Conservation (phyloP, 2,888 invertebrate genomes). For the Folsomia manolachei region DNA sequence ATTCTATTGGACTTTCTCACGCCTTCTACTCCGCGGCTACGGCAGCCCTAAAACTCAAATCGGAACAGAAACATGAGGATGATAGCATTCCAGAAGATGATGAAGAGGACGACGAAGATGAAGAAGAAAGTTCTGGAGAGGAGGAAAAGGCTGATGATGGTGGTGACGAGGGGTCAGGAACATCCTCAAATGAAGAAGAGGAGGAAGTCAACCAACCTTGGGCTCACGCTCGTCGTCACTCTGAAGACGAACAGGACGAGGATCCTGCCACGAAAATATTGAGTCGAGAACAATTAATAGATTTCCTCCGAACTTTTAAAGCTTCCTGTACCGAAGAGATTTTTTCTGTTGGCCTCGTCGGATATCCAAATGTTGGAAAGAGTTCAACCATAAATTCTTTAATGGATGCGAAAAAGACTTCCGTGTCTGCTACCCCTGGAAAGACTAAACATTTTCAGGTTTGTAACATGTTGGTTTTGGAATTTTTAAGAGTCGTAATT, state of each 20-base stretch:
- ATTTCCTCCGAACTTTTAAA: conserved; percentile 66
- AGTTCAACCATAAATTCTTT: conserved; percentile 97
- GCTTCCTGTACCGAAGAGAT: conserved; percentile 53
- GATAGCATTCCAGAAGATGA: conserved; percentile 51
- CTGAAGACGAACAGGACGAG: background rate
- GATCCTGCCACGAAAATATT: conserved; percentile 53
- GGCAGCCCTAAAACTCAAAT: conserved; percentile 35
- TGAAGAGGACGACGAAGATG: conserved; percentile 37
- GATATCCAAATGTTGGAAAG: conserved; percentile 99
- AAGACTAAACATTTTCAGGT: conserved; percentile 93
- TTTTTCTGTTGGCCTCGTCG: conserved; percentile 87
- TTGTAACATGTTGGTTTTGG: conserved; percentile 22
- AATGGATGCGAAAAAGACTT: conserved; percentile 70
- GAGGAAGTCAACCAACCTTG: conserved; percentile 21
- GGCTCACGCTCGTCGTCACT: background rate
- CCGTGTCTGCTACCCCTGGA: conserved; percentile 97
- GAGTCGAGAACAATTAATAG: conserved; percentile 67
- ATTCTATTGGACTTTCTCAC: conserved; percentile 65
- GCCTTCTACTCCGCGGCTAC: conserved; percentile 86
- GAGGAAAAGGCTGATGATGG: conserved; percentile 50
- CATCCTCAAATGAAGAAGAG: conserved; percentile 54
- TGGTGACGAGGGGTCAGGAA: too few relatives aligned
- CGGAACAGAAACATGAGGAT: conserved; percentile 21
- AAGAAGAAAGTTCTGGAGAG: conserved; percentile 26
- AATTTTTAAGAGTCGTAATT: background rate